phyloP scores from a whole-genome alignment of 1,140 invertebrate species.

The Ectropis grisescens region DNA sequence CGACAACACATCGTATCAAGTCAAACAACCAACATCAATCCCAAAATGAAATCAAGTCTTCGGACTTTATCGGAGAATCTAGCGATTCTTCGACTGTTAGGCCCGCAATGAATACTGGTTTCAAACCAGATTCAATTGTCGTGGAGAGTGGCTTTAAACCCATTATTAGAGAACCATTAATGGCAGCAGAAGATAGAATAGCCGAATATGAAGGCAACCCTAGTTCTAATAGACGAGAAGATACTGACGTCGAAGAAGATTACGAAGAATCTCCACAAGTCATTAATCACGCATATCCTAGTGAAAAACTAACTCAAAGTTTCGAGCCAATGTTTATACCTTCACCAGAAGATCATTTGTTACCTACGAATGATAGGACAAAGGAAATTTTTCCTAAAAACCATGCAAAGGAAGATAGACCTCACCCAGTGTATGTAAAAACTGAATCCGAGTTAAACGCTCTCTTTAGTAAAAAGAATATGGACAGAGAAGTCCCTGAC shows the following conservation, averaged over 20 bases:
- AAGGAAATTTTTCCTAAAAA: slow-evolving; percentile 54
- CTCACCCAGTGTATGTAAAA: slow-evolving; percentile 58
- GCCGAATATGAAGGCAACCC: slow-evolving; percentile 50
- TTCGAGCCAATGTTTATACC: slow-evolving; percentile 84
- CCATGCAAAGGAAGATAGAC: slow-evolving; percentile 60
- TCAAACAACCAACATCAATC: slow-evolving; percentile 17
- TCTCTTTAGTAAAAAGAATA: slow-evolving; percentile 49
- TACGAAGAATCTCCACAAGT: slow-evolving; percentile 59
- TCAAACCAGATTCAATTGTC: slow-evolving; percentile 83
- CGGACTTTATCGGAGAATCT: slow-evolving; percentile 66
- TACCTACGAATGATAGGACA: slow-evolving; percentile 52
- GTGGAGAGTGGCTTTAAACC: slow-evolving; percentile 88
- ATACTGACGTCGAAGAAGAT: slow-evolving; percentile 66
- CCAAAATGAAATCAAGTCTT: slow-evolving; percentile 55
- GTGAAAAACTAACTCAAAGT: slow-evolving; percentile 68
- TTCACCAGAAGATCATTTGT: slow-evolving; percentile 72
- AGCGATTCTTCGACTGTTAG: slow-evolving; percentile 35
- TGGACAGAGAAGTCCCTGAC: slow-evolving; percentile 57
- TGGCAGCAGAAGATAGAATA: slow-evolving; percentile 68
- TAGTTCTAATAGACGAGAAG: slow-evolving; percentile 63
- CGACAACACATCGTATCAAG: slow-evolving; percentile 19
- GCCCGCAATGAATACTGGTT: slow-evolving; percentile 79
- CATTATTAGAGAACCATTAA: slow-evolving; percentile 75
- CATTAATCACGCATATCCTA: slow-evolving; percentile 59
- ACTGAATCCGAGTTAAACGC: slow-evolving; percentile 40